Evolutionary conservation across 1,140 invertebrate species (phyloP).

Genomic region (Tenebrio molitor): DNA sequence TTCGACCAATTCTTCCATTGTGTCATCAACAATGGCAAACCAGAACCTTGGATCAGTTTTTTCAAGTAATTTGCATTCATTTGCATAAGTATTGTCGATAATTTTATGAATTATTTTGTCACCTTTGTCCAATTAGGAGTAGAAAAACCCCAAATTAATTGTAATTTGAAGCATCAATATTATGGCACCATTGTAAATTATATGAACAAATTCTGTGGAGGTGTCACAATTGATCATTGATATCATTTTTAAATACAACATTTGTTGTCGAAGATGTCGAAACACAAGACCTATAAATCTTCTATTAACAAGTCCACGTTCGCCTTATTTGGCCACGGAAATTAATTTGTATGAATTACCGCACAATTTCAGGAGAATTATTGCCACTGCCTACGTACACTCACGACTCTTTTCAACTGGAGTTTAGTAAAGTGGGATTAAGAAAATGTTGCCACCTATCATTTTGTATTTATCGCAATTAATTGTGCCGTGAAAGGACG

Average conservation of each 20-base stretch:
- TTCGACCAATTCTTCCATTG: slow-evolving; percentile 31
- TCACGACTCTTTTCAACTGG: too few relatives aligned
- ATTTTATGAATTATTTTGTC: slow-evolving; percentile 36
- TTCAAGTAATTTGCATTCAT: slow-evolving; percentile 40
- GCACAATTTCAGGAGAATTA: too few relatives aligned
- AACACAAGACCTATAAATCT: slow-evolving; percentile 2
- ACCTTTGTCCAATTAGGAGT: slow-evolving; percentile 23
- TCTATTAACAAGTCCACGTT: neutral
- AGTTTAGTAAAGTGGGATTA: too few relatives aligned
- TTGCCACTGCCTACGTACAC: too few relatives aligned
- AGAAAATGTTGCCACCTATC: too few relatives aligned
- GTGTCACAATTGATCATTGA: slow-evolving; percentile 21
- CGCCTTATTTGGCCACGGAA: neutral
- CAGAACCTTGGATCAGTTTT: slow-evolving; percentile 22
- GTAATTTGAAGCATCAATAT: slow-evolving; percentile 32
- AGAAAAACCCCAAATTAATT: slow-evolving; percentile 40
- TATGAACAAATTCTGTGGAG: slow-evolving; percentile 25
- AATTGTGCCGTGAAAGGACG: too few relatives aligned
- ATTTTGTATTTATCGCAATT: too few relatives aligned
- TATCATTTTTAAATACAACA: neutral
- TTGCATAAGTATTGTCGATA: slow-evolving; percentile 32
- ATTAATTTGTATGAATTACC: neutral
- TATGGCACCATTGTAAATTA: slow-evolving; percentile 25
- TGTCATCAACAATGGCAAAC: slow-evolving; percentile 30
- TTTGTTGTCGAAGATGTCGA: slow-evolving; percentile 1